A percentile compares a stretch with the other conserved stretches of the same genome.
Conservation (phyloP, 2,797 vertebrate species). For the Tamandua tetradactyla region DNA sequence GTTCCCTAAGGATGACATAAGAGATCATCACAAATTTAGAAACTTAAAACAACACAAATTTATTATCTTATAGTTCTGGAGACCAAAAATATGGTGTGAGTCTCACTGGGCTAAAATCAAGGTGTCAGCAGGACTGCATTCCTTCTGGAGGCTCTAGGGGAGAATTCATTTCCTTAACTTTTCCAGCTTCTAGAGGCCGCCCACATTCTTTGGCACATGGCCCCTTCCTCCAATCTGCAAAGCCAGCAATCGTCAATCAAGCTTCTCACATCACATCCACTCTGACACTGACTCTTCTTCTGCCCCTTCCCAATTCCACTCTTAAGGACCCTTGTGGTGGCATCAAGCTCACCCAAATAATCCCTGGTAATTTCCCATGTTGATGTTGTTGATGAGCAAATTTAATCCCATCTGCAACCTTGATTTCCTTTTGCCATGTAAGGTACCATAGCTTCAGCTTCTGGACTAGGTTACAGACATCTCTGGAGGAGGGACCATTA, state of each 20-base stretch:
- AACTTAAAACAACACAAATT: neutral
- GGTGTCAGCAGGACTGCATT: neutral
- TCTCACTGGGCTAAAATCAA: neutral
- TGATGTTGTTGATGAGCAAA: neutral
- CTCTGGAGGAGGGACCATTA: neutral
- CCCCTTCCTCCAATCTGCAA: neutral
- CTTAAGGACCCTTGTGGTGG: neutral
- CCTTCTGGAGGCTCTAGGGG: neutral
- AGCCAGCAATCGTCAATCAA: neutral
- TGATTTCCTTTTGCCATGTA: neutral
- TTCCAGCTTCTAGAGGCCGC: neutral
- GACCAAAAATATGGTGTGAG: neutral
- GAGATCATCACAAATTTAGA: neutral
- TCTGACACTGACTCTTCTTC: neutral
- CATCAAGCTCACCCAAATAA: neutral
- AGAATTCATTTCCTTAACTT: neutral
- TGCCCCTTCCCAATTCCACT: neutral
- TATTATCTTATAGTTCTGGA: neutral
- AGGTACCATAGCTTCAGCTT: neutral
- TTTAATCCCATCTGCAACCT: neutral
- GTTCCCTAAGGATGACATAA: neutral
- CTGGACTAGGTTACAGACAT: neutral
- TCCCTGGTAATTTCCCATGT: rapidly evolving
- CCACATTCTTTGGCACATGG: neutral
- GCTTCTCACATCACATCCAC: neutral